phyloP scores from a whole-genome alignment of 2,797 vertebrate species.

The Acipenser ruthenus region DNA sequence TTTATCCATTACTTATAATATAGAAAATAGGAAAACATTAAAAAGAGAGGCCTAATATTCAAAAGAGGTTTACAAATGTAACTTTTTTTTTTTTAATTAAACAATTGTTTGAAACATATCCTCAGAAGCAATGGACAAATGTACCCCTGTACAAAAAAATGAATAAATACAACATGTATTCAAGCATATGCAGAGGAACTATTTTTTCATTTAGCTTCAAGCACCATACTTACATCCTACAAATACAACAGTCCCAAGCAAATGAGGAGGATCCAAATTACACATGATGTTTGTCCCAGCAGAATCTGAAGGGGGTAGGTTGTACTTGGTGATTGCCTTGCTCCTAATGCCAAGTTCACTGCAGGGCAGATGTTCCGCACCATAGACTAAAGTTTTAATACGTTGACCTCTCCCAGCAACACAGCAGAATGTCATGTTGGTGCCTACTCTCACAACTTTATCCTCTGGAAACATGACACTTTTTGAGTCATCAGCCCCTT shows the following conservation, averaged over 20 bases:
- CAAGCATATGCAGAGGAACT: too few species aligned
- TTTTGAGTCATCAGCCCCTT: too few species aligned
- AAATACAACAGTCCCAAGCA: constrained; percentile 46
- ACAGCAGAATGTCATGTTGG: constrained; percentile 57
- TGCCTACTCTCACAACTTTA: constrained; percentile 39
- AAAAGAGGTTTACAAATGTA: too few species aligned
- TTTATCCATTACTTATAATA: too few species aligned
- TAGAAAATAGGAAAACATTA: too few species aligned
- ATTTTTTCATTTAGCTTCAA: too few species aligned
- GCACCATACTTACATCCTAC: constrained; percentile 57
- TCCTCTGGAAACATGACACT: constrained; percentile 43
- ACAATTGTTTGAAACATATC: too few species aligned
- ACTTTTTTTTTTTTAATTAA: too few species aligned
- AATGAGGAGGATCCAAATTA: neutral
- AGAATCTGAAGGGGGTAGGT: neutral
- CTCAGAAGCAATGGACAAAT: too few species aligned
- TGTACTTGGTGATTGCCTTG: constrained; percentile 32
- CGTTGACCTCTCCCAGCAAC: constrained; percentile 36
- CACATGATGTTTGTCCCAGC: constrained; percentile 46
- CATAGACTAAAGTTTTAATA: constrained; percentile 23
- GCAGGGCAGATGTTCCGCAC: neutral
- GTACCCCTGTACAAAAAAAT: too few species aligned
- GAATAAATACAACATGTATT: too few species aligned
- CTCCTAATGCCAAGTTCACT: constrained; percentile 46
- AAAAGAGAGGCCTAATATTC: too few species aligned